These are phyloP conservation scores for Lota lota DNA, from an alignment of 2,113 vertebrate species.

Conservation along the genomic window DNA sequence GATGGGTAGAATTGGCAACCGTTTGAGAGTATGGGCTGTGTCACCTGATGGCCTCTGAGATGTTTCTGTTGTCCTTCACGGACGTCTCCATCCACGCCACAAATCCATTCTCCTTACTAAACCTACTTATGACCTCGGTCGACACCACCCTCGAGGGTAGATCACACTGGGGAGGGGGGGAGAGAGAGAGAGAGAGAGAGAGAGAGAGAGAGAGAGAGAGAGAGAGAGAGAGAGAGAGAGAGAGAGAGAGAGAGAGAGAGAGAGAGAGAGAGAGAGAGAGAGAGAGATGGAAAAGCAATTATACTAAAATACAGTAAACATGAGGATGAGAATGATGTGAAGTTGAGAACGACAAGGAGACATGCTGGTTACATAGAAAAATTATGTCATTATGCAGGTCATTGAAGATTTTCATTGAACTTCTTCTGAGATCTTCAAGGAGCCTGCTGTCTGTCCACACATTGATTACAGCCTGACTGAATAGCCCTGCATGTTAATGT, in stretches of 20 bases:
- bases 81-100: slow-evolving; percentile 85
- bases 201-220: not conserved
- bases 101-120: slow-evolving; percentile 85
- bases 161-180: slow-evolving; percentile 73
- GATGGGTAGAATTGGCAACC: not conserved
- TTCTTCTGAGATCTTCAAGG: no score
- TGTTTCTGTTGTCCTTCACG: slow-evolving; percentile 87
- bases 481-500: no score
- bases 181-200: not conserved
- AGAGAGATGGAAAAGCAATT: not conserved
- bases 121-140: slow-evolving; percentile 76
- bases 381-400: no score
- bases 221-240: not conserved
- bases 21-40: not conserved
- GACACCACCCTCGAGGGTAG: slow-evolving; percentile 78
- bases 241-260: not conserved
- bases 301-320: not conserved
- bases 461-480: no score
- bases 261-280: not conserved
- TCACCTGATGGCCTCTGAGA: slow-evolving; percentile 84
- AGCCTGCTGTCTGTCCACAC: no score
- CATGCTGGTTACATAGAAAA: no score
- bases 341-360: no score
- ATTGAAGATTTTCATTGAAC: no score
- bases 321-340: no score